These are phyloP conservation scores for Caenorhabditis sp. DNA, from an alignment of 2,888 invertebrate genomes.

Conservation along the genomic window DNA sequence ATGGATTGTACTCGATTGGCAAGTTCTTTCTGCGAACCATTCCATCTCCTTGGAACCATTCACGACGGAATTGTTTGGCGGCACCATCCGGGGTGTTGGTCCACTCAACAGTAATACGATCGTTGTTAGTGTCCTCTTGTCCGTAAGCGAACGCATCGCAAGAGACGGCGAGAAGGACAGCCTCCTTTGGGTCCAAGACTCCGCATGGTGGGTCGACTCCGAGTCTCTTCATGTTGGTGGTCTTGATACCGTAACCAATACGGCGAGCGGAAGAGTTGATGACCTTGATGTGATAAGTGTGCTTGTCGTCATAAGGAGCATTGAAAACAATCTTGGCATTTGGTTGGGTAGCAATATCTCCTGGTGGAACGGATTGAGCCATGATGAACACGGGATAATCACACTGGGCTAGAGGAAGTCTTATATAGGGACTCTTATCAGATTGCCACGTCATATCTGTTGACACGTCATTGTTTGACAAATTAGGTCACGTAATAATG, in stretches of 20 bases:
- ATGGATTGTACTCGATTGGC: constrained; percentile 34
- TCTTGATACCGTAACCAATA: constrained; percentile 60
- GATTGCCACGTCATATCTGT: too few relatives aligned
- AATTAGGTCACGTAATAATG: too few relatives aligned
- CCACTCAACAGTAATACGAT: constrained; percentile 47
- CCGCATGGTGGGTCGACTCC: constrained; percentile 56
- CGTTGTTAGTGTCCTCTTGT: constrained; percentile 39
- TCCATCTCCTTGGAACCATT: constrained; percentile 62
- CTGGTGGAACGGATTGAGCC: too few relatives aligned
- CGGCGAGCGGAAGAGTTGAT: constrained; percentile 53
- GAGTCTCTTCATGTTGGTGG: constrained; percentile 60
- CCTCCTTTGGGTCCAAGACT: constrained; percentile 59
- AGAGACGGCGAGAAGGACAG: constrained; percentile 32
- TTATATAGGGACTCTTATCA: too few relatives aligned
- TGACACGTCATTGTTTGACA: too few relatives aligned
- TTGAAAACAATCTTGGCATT: constrained; percentile 60
- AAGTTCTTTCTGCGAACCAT: constrained; percentile 59
- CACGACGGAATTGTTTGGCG: constrained; percentile 58
- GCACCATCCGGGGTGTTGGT: constrained; percentile 57
- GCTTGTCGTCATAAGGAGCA: constrained; percentile 61
- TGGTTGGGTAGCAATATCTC: constrained; percentile 20
- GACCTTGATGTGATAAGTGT: constrained; percentile 60
- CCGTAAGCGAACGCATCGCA: constrained; percentile 36
- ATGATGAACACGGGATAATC: too few relatives aligned
- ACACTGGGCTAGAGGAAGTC: too few relatives aligned